A percentile compares a stretch with the other conserved stretches of the same genome.
These are phyloP conservation scores for Emberiza fucata DNA, from an alignment of 2,113 vertebrate genomes.

Conservation along the genomic window DNA sequence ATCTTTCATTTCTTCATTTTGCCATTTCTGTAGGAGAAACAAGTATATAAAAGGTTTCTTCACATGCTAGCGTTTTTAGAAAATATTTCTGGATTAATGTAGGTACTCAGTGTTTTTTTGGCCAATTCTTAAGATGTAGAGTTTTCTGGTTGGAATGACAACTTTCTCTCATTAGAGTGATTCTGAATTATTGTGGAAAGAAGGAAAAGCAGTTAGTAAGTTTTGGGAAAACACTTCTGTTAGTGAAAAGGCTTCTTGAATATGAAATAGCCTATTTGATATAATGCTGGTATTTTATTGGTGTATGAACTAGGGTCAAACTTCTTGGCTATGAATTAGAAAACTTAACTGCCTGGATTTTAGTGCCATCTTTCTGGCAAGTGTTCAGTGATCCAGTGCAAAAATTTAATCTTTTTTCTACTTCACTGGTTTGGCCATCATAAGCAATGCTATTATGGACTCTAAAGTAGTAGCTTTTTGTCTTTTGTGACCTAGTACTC, in stretches of 20 bases:
- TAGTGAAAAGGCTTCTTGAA: background rate
- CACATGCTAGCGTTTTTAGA: background rate
- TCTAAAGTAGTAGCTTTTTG: background rate
- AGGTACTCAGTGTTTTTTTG: background rate
- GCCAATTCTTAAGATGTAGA: background rate
- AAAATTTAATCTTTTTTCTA: slow-evolving; percentile 41
- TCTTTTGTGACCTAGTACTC: background rate
- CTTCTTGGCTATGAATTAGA: background rate
- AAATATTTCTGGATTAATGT: background rate
- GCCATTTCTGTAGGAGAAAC: background rate
- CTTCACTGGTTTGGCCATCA: background rate
- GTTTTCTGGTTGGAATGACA: background rate
- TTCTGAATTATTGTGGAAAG: background rate
- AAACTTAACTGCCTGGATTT: slow-evolving; percentile 34
- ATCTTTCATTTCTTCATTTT: background rate
- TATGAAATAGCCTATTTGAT: background rate
- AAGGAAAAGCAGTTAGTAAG: background rate
- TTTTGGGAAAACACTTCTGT: background rate
- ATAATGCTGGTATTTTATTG: background rate
- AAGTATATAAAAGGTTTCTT: background rate
- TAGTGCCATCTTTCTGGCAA: slow-evolving; percentile 4
- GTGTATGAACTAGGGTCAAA: background rate
- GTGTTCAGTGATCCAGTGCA: slow-evolving; percentile 18
- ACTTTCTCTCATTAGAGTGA: background rate
- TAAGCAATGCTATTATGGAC: background rate